Percentiles rank a stretch among this genome's conserved stretches.
Evolutionary conservation across 2,797 vertebrate species (phyloP).

Genomic region (Setipinna tenuifilis): DNA sequence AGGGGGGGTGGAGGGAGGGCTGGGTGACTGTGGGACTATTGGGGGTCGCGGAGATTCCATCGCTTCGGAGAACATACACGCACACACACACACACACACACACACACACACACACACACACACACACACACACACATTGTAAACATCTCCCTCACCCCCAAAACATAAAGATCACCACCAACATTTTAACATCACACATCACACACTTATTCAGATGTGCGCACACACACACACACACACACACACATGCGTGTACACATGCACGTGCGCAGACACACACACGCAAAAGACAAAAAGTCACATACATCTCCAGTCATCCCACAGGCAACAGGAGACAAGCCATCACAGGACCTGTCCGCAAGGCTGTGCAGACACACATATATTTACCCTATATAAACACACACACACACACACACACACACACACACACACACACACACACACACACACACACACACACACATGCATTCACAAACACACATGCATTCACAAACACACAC

Average conservation of each 20-base stretch:
- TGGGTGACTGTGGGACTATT: conserved; percentile 70
- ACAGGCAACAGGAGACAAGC: neutral
- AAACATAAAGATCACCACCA: conserved; percentile 49
- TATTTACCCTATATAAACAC: neutral
- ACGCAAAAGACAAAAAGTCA: conserved; percentile 32
- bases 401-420: conserved; percentile 13
- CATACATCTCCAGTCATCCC: conserved; percentile 12
- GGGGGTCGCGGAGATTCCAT: conserved; percentile 73
- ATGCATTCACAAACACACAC: conserved; percentile 28
- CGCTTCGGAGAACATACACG: conserved; percentile 67
- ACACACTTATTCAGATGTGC: too few species aligned
- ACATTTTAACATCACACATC: conserved; percentile 38
- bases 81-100: too few species aligned
- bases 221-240: neutral
- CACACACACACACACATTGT: too few species aligned
- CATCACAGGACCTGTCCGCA: neutral
- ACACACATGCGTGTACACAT: too few species aligned
- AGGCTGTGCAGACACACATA: neutral
- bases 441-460: conserved; percentile 29
- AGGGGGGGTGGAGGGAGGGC: conserved; percentile 10
- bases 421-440: conserved; percentile 44
- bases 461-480: conserved; percentile 38
- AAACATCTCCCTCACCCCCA: conserved; percentile 64
- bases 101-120: too few species aligned
- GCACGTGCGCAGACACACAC: conserved; percentile 30